Conservation (phyloP, 2,888 invertebrate species). For the Sepiola atlantica region DNA sequence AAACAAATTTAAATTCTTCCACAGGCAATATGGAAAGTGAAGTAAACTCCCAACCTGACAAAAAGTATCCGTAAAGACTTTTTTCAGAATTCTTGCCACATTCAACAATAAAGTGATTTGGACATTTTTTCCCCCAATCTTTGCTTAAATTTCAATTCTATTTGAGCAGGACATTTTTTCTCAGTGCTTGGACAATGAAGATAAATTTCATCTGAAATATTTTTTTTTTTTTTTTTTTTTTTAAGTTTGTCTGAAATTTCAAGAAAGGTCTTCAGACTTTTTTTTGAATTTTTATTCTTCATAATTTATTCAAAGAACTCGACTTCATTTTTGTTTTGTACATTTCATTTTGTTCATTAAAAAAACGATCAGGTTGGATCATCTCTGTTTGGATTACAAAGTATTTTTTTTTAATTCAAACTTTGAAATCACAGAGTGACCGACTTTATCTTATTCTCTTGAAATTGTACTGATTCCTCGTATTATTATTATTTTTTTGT, state of each 20-base stretch:
- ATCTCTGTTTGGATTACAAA: background rate
- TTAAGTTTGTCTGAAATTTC: background rate
- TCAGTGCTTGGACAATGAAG: background rate
- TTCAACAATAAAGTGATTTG: constrained; percentile 12
- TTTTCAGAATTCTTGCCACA: background rate
- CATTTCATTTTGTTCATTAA: constrained; percentile 20
- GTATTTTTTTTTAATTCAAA: background rate
- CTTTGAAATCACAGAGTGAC: background rate
- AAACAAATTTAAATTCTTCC: background rate
- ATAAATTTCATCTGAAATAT: background rate
- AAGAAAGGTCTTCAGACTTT: constrained; percentile 32
- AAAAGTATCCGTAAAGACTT: background rate
- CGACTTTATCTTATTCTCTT: background rate
- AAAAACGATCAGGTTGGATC: background rate
- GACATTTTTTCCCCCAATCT: background rate
- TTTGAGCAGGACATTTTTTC: background rate
- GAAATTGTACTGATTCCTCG: background rate
- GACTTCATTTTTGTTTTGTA: constrained; percentile 32
- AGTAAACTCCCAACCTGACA: background rate
- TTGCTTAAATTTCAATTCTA: background rate
- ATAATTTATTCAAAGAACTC: background rate
- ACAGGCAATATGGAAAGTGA: background rate
- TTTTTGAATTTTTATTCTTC: background rate
- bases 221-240: no score
- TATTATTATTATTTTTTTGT: background rate